A percentile compares a stretch with the other conserved stretches of the same genome.
Conservation (phyloP, 2,888 invertebrate genomes). For the Piscicola geometra region DNA sequence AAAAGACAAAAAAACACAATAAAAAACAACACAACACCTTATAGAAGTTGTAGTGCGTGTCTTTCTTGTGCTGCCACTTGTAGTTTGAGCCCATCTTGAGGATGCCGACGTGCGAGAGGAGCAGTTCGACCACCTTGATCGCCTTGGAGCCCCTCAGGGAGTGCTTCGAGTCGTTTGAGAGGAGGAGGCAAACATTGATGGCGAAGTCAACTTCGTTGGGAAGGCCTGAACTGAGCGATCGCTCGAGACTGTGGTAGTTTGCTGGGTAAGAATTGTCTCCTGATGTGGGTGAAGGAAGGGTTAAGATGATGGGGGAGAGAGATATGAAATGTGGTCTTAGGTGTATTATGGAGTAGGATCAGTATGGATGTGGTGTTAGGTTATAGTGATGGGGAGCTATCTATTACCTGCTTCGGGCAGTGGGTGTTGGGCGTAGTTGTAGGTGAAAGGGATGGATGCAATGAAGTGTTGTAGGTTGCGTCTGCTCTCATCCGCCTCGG, state of each 20-base stretch:
- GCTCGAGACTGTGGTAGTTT: slow-evolving; percentile 76
- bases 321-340: no score
- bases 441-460: slow-evolving; percentile 65
- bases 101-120: slow-evolving; percentile 89
- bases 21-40: slow-evolving; percentile 10
- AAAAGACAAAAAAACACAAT: background rate
- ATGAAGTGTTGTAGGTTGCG: slow-evolving; percentile 26
- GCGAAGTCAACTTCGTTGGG: slow-evolving; percentile 98
- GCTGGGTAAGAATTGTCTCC: slow-evolving; percentile 61
- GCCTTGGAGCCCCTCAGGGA: slow-evolving; percentile 77
- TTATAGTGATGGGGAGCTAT: no score
- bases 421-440: slow-evolving; percentile 74
- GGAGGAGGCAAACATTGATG: slow-evolving; percentile 88
- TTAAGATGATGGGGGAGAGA: no score
- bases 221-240: slow-evolving; percentile 86
- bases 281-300: no score
- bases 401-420: slow-evolving; percentile 61
- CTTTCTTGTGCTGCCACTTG: slow-evolving; percentile 18
- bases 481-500: slow-evolving; percentile 63
- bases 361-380: background rate
- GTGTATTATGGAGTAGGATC: no score
- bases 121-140: slow-evolving; percentile 73
- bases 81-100: slow-evolving; percentile 60
- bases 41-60: slow-evolving; percentile 26
- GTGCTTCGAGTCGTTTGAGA: slow-evolving; percentile 88